A percentile compares a stretch with the other conserved stretches of the same genome.
Evolutionary conservation across 2,888 invertebrate genomes (phyloP).

Genomic region (Pomacea canaliculata): DNA sequence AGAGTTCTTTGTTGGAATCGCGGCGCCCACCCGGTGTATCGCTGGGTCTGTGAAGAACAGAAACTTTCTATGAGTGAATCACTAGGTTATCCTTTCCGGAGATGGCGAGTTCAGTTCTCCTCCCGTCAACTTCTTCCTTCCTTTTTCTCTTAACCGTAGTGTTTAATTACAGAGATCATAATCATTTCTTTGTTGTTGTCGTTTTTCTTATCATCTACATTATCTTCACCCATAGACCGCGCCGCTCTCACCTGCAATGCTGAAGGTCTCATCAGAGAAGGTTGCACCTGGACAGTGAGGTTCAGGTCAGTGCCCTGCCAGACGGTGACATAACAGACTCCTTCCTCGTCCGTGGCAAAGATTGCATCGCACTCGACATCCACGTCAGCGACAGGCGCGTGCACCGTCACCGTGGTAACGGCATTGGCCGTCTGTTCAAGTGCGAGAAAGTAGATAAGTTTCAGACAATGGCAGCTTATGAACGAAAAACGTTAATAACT

Average conservation of each 20-base stretch:
- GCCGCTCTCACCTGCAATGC: slow-evolving; percentile 47
- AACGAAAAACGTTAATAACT: too few relatives aligned
- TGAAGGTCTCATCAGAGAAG: slow-evolving; percentile 25
- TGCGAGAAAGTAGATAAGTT: too few relatives aligned
- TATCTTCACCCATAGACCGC: too few relatives aligned
- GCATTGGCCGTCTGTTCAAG: slow-evolving; percentile 41
- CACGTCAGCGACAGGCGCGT: slow-evolving; percentile 47
- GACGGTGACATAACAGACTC: slow-evolving; percentile 55
- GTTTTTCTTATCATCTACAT: too few relatives aligned
- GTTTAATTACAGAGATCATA: too few relatives aligned
- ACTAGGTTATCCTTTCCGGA: too few relatives aligned
- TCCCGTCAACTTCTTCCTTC: too few relatives aligned
- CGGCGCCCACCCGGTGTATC: slow-evolving; percentile 34
- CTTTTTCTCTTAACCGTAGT: too few relatives aligned
- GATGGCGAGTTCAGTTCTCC: too few relatives aligned
- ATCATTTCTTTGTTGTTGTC: too few relatives aligned
- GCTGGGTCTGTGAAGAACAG: slow-evolving; percentile 35
- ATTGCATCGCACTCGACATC: slow-evolving; percentile 55
- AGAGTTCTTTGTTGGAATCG: slow-evolving; percentile 21
- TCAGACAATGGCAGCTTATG: not conserved
- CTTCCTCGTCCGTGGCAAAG: slow-evolving; percentile 58
- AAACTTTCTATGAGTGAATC: too few relatives aligned
- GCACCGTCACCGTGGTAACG: slow-evolving; percentile 51
- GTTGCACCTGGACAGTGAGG: slow-evolving; percentile 31
- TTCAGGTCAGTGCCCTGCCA: slow-evolving; percentile 55